Evolutionary conservation across 2,888 invertebrate species (phyloP), one percentile per base, ranked within the genome.

Genomic region (Liodrosophila aerea): DNA sequence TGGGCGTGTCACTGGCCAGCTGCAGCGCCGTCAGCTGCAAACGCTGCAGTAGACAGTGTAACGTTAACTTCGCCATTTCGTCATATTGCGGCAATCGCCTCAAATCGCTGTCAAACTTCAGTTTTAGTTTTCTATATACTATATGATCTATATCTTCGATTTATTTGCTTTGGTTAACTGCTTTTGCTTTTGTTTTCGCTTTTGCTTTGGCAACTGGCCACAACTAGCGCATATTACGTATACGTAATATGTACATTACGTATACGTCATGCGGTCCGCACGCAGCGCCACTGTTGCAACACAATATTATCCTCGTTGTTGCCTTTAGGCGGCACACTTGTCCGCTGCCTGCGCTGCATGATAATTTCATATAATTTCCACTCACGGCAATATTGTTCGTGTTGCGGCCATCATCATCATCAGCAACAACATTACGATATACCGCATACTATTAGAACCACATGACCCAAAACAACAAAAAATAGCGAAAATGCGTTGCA

Each of bases 311-410:
- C 59, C 67, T 67, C 30, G 34, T 22, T 56, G 66, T 66, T 72
- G 73, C 64, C 76, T 45, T 51, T 49, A 44, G 68, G 76, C 71
- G 77, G 83, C 77, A 70, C 71, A 70, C 70, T 56, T 68, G 75
- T 54, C 46, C 53, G 68, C 62, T 70, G 83, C 75, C 67, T 75
- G 70, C 64, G 53, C 83, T 69, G 85, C 85, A 85, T 85, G 76
- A 78, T 82, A 85, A 81, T 81, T 85, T 85, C 69, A 81, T 85
- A 73, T 85, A 81, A 81, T 85, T 78, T 74, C 58, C 41, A 61
- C 61, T 68, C 57, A 56, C 60, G 56, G 61, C 70, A 62, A 51
- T 56, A 51, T 59, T 59, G 58, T 66, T 72, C 59, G 57, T 64
- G 72, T 64, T 70, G 56, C 46, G 57, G 64, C 65, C 71, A 66